Evolutionary conservation across 2,888 invertebrate genomes (phyloP), one percentile per base, ranked within the genome.

Genomic region (Caenorhabditis sp.): DNA sequence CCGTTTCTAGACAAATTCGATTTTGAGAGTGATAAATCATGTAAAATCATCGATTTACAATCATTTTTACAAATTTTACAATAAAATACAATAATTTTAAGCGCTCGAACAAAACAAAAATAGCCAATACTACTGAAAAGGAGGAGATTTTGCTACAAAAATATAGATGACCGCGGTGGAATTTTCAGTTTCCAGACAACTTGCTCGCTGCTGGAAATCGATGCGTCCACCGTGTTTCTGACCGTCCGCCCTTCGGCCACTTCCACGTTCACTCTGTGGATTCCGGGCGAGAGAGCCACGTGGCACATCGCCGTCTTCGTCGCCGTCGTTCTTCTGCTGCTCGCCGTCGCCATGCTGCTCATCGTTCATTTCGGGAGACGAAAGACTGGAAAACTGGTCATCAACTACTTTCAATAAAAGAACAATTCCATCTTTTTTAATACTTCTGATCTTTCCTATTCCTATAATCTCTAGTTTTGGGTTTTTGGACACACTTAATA

Each of bases 331-430:
- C 22, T 71, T 8, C 13, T 71, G 11, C 55, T 71, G 20, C 53
- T 71, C 9, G 11, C 35, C 0, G 41, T 41, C 48, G 35, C 30
- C n/a, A 58, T 72, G 72, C 30, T 63, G 4, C 11, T 63, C 1
- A 72, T 72, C 15, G 37, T 72, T 43, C 20, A 63, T 27, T 58
- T 63, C 15, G 63, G 58, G 20, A 35, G 72, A 5, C 50, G 48
- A 5, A 72, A 72, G 58, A 63, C 63, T 15, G 72, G 72, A 35
- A 56, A 63, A n/a, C 45, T 72, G 9, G 20, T 27, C 7, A 72
- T 72, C 56, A 72, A 62, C 30, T 20, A 26, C 11, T 45, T 53
- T 9, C 43, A 41, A 22, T 43, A n/a, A n/a, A n/a, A n/a, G n/a
- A n/a, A n/a, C n/a, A n/a, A n/a, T n/a, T 17, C 17, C 41, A 17